Evolutionary conservation across 2,113 vertebrate species (phyloP), one percentile per base, ranked within the genome.

Genomic region (Saimiri boliviensis): DNA sequence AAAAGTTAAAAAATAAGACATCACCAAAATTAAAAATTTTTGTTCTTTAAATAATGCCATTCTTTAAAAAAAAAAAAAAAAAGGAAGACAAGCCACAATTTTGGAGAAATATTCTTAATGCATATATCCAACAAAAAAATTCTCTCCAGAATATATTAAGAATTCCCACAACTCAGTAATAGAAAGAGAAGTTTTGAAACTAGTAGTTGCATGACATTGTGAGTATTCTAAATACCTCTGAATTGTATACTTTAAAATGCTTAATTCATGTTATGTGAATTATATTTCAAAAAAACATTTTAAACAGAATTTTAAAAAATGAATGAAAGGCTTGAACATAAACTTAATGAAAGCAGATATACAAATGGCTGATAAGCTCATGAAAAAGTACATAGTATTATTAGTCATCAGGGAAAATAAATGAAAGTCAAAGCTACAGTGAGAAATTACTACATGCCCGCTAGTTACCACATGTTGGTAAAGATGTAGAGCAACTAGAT

Each of bases 51-150:
- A 63, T 68, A 73, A 68, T 82, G 56, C 52, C 19, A 13, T 83
- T 89, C 83, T 49, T 52, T n/a, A 66, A 96, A 89, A 86, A 92
- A 8, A 32, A 56, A 83, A 80, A 66, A 96, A 89, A 86, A 92
- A 8, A 32, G 63, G 86, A 80, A 83, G 21, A 89, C 3, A 79
- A 54, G 17, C 2, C 60, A 60, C 6, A 58, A 4, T 70, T 42
- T 88, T 77, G 2, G 71, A 80, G 32, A 94, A 86, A 79, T 56
- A 71, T 60, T 82, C 73, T 82, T 89, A 80, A 81, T 91, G 52
- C 17, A 30, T 63, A 60, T 71, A 45, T 91, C 25, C 32, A 83
- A 40, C 63, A 84, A 81, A 93, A 21, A 95, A 71, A 3, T 71
- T 89, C 23, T 90, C 32, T 47, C 42, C 27, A 82, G 70, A 86